These are phyloP conservation scores for Corythornis madagascariensis DNA, from an alignment of 2,113 vertebrate genomes.

Conservation along the genomic window DNA sequence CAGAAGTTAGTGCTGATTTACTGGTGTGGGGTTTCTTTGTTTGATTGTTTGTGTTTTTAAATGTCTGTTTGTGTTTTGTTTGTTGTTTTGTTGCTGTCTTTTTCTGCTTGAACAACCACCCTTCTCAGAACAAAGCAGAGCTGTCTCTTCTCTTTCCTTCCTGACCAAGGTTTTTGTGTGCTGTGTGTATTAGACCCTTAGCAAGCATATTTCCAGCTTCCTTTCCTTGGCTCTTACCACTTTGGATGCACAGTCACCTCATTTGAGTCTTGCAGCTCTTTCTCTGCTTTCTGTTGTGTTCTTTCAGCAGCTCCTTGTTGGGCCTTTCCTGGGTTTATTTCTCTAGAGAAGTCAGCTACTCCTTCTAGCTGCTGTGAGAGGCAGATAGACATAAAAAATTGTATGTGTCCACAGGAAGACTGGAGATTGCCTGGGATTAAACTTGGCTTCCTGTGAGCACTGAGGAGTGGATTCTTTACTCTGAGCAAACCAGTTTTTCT, in stretches of 20 bases:
- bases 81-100: no score
- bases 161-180: background rate
- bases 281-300: background rate
- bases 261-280: background rate
- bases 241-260: background rate
- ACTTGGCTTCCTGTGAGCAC: background rate
- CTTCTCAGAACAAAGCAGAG: background rate
- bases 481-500: slow-evolving; percentile 7
- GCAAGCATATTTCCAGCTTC: background rate
- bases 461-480: background rate
- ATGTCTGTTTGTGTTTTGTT: no score
- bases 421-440: background rate
- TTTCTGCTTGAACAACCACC: background rate
- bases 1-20: background rate
- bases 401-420: background rate
- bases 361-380: background rate
- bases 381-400: background rate
- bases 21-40: background rate
- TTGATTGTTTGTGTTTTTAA: no score
- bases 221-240: background rate
- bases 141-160: background rate
- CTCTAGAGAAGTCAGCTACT: background rate
- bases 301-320: background rate
- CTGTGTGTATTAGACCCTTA: background rate
- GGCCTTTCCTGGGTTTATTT: background rate